A percentile compares a stretch with the other conserved stretches of the same genome.
Conservation (phyloP, 2,113 vertebrate genomes). For the Neolamprologus hecqui region DNA sequence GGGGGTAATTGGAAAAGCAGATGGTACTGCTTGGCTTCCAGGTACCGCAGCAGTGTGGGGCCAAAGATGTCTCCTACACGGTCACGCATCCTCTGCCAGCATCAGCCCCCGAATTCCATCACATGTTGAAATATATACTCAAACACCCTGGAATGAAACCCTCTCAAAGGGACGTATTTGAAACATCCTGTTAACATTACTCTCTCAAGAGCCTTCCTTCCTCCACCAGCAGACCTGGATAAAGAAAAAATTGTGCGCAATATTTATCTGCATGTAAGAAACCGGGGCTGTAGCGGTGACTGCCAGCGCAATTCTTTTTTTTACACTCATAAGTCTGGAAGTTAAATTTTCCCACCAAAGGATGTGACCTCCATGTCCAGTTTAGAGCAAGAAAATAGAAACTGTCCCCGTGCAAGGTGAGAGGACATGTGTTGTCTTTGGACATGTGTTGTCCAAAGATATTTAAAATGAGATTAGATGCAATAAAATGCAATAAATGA, state of each 20-base stretch:
- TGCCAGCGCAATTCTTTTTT: neutral
- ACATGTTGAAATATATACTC: conserved; percentile 57
- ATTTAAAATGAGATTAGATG: neutral
- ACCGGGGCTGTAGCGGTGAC: neutral
- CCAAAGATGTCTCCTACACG: neutral
- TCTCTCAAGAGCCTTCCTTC: conserved; percentile 48
- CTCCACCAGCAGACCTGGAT: conserved; percentile 17
- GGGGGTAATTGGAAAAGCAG: conserved; percentile 33
- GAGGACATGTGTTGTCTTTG: neutral
- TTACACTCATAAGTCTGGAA: neutral
- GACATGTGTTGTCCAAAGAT: neutral
- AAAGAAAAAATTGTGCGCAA: neutral
- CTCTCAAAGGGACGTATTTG: conserved; percentile 10
- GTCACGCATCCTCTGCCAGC: conserved; percentile 5
- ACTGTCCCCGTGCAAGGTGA: neutral
- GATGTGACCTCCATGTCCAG: neutral
- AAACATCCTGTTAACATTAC: conserved; percentile 62
- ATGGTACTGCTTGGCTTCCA: neutral
- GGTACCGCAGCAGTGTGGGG: conserved; percentile 5
- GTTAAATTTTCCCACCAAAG: neutral
- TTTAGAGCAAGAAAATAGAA: neutral
- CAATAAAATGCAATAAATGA: neutral
- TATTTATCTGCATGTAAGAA: neutral
- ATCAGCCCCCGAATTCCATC: neutral
- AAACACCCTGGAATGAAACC: conserved; percentile 34